Base-by-base conservation (phyloP, 2,888 invertebrate genomes). In the Apodemia mormo region DNA sequence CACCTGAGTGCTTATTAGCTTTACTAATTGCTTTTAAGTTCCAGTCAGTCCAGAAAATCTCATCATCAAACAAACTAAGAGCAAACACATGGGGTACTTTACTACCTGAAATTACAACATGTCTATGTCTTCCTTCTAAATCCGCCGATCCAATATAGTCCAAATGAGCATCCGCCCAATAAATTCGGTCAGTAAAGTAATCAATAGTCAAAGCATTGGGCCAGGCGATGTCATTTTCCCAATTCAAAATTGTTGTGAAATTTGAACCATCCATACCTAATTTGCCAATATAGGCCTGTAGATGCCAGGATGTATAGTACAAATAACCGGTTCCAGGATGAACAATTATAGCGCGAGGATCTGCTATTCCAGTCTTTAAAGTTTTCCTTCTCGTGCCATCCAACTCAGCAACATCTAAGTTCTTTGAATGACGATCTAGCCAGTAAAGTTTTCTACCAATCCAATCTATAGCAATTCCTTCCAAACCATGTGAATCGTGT, bases 1-100 rank as follows among this genome's bases (percentile, higher is more conserved):
- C 94, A 40, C 97, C 97, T 0, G 97, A 97, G 86, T 97, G 98
- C 86, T 99, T 99, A 81, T 98, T 96, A 0, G 99, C 98, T 78
- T 96, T 95, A 76, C 96, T 96, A 69, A 99, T 97, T 0, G 97
- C 97, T 85, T 98, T 98, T 67, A 98, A 90, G 85, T 99, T 99
- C 99, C 99, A 99, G 85, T 99, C 99, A 0, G 99, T 98, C 99
- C 99, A 99, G 90, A 96, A 99, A 30, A 97, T 94, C 78, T 94
- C 96, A 80, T 99, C 98, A 81, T 99, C 99, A 85, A 99, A 99
- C 0, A 99, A 94, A 10, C 97, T 96, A 65, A 99, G 92, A 0
- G 99, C 99, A 81, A 99, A 99, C 0, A 99, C 98, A 85, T 99
- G 99, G 0, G 99, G 99, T 0, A 99, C 98, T 66, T 95, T 93